Evolutionary conservation across 2,888 invertebrate genomes (phyloP), one percentile per base, ranked within the genome.

Genomic region (Hypercompe scribonia): DNA sequence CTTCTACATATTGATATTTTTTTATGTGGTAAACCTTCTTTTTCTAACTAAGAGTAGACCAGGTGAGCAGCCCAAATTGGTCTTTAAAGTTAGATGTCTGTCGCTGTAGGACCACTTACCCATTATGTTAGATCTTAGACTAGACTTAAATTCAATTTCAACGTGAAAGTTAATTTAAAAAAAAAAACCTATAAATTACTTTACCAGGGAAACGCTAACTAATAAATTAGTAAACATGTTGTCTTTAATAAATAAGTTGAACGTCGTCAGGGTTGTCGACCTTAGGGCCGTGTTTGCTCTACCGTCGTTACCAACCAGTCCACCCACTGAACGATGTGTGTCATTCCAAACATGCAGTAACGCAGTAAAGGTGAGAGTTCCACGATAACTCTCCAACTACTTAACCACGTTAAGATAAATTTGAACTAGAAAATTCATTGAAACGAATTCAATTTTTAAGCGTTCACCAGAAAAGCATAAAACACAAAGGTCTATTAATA

Each of bases 281-380:
- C 94, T 90, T 89, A 87, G 72, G 74, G 83, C 81, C 81, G 78
- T 93, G 91, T 94, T 94, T 93, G 88, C 91, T 85, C 88, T 83
- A 86, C 87, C 78, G 78, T 77, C 81, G 66, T 81, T 90, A 91
- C 91, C 92, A 92, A 94, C 94, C 94, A 93, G 94, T 94, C 93
- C 94, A 91, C 95, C 94, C 94, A 94, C 94, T 86, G 87, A 82
- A 86, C 85, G 84, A 88, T 90, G 90, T 91, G 89, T 90, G 90
- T 87, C 90, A 89, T 89, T 89, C 89, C 89, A 86, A 87, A 87
- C 87, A 86, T 88, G 86, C 85, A 81, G 84, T 84, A 85, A 80
- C 88, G 86, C 85, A 82, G 84, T 84, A 86, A 80, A 84, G 86
- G 88, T 87, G 88, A 88, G 88, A 89, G 88, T 87, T 84, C 81